These are phyloP conservation scores for Podilymbus podiceps DNA, from an alignment of 2,113 vertebrate genomes.

Conservation along the genomic window DNA sequence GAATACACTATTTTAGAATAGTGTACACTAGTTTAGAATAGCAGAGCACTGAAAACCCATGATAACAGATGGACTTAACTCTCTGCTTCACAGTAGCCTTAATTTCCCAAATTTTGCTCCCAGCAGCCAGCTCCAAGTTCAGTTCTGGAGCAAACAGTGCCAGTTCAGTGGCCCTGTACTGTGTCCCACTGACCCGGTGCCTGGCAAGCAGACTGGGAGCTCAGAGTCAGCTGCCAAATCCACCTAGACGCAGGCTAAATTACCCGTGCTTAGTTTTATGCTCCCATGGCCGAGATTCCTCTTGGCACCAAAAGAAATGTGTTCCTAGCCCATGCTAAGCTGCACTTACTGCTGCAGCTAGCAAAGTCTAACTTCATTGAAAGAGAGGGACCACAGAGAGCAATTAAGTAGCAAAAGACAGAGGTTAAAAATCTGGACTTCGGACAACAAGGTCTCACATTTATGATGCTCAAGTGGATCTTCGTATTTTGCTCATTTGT, in stretches of 20 bases:
- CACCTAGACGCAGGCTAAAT: neutral
- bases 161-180: neutral
- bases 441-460: fast-evolving
- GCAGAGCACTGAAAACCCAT: neutral
- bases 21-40: neutral
- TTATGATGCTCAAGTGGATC: neutral
- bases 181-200: neutral
- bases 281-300: neutral
- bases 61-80: neutral
- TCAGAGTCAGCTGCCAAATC: neutral
- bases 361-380: no score
- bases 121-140: neutral
- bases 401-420: neutral
- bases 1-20: neutral
- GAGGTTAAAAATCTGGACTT: neutral
- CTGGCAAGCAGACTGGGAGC: neutral
- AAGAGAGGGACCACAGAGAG: neutral
- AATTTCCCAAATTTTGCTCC: neutral
- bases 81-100: neutral
- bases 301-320: neutral
- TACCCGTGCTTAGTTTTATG: neutral
- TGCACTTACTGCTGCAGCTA: neutral
- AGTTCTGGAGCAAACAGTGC: neutral
- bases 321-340: neutral
- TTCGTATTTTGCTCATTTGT: neutral